Conservation (phyloP, 2,113 vertebrate species). For the Tympanuchus pallidicinctus region DNA sequence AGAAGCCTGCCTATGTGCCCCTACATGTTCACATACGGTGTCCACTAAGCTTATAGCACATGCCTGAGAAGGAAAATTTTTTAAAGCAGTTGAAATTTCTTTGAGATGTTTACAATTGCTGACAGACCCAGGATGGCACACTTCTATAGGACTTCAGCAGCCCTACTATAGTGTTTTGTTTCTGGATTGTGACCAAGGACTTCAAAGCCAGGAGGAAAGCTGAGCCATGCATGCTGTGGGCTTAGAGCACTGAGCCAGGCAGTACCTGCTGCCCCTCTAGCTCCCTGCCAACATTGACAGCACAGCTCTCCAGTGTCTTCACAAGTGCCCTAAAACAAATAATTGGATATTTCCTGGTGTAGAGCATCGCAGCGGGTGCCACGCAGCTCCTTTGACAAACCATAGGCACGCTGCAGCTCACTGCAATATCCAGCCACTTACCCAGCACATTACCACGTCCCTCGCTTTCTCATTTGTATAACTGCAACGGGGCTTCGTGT, state of each 20-base stretch:
- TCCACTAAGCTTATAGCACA: neutral
- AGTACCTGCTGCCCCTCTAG: neutral
- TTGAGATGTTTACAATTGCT: neutral
- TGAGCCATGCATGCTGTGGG: neutral
- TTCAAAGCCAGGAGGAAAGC: neutral
- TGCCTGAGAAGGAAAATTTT: neutral
- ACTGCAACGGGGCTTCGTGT: neutral
- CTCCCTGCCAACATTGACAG: neutral
- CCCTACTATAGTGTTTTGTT: neutral
- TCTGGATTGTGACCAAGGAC: neutral
- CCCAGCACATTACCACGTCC: no score
- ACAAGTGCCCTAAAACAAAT: neutral
- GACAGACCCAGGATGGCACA: neutral
- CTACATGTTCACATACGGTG: neutral
- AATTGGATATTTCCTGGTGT: neutral
- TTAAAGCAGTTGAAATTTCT: neutral
- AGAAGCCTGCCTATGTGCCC: neutral
- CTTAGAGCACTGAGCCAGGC: neutral
- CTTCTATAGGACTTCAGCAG: neutral
- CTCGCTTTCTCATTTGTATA: neutral
- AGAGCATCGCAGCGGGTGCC: neutral
- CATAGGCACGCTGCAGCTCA: fast-evolving
- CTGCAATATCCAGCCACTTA: neutral
- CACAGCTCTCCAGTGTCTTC: fast-evolving
- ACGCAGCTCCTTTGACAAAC: neutral